Evolutionary conservation across 64 coral and sea anemone species (phyloP), one percentile per base, ranked within the genome.

Genomic region (Porites australiensis): DNA sequence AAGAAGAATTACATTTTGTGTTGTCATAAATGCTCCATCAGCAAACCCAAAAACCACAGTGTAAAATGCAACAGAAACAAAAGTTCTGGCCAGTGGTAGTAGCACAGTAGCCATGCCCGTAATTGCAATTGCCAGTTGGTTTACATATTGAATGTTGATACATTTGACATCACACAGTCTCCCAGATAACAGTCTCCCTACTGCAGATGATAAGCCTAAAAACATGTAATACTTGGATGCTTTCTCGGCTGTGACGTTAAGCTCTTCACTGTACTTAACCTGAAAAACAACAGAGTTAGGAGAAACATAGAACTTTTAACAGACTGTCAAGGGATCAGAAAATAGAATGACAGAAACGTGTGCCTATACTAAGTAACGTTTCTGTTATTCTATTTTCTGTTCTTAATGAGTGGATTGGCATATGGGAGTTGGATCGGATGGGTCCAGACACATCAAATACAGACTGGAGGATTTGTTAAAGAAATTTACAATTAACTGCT

Each of bases 191-290:
- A 77, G 51, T 77, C 49, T 55, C 8, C 50, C 49, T 11, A 2
- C 20, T 6, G 48, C 75, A n/a, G 50, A 54, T 23, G 75, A 54
- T 46, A 77, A 55, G n/a, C 75, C 75, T 7, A 77, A 46, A 50
- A 77, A 77, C 75, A 77, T 77, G 75, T 55, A 55, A 10, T 53
- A 77, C 15, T 54, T 19, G 2, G 75, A 53, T 12, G 75, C 75
- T 77, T 55, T 52, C 49, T 77, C 49, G 2, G 75, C 49, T 55
- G 75, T 21, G 11, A 77, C 55, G 75, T 77, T 77, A 5, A 77
- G 75, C 19, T 77, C 75, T 22, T 77, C 75, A 77, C 75, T 77
- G 75, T 77, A 77, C 75, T 77, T 77, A n/a, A 55, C 75, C 75
- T 77, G 75, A 21, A n/a, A 5, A 77, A 77, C 2, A 77, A 77